Conservation (phyloP, 2,888 invertebrate species). For the Hecatera dysodea region DNA sequence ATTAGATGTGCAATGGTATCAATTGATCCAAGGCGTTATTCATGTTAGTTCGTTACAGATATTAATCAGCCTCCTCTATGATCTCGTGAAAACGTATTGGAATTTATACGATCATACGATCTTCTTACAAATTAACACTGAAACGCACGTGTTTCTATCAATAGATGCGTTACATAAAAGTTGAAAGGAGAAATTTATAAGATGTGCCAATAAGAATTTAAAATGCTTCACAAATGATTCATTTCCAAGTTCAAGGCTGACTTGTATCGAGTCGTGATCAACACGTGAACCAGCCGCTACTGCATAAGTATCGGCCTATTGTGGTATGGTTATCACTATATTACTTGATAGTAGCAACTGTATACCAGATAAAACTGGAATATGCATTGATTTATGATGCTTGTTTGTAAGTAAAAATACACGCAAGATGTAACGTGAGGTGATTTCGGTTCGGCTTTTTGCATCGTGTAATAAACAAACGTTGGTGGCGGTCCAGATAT, state of each 20-base stretch:
- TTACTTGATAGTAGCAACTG: slow-evolving; percentile 52
- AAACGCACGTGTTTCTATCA: slow-evolving; percentile 37
- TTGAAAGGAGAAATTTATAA: slow-evolving; percentile 61
- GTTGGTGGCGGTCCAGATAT: slow-evolving; percentile 59
- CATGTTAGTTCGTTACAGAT: slow-evolving; percentile 40
- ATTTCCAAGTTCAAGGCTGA: slow-evolving; percentile 79
- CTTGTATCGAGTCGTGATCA: slow-evolving; percentile 59
- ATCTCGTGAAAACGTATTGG: slow-evolving; percentile 1
- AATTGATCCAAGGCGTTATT: slow-evolving; percentile 53
- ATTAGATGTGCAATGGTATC: slow-evolving; percentile 20
- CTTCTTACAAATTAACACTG: neutral
- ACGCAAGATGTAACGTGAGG: slow-evolving; percentile 33
- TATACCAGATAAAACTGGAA: slow-evolving; percentile 50
- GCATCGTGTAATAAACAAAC: slow-evolving; percentile 64
- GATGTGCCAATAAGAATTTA: slow-evolving; percentile 55
- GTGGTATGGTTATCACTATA: slow-evolving; percentile 51
- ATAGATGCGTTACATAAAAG: slow-evolving; percentile 34
- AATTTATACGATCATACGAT: slow-evolving; percentile 1
- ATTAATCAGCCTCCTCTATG: slow-evolving; percentile 14
- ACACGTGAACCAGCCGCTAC: slow-evolving; percentile 50
- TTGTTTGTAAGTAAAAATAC: slow-evolving; percentile 33
- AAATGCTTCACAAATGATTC: slow-evolving; percentile 67
- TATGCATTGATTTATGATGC: slow-evolving; percentile 39
- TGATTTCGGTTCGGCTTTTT: slow-evolving; percentile 45
- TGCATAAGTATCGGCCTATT: slow-evolving; percentile 49